A percentile compares a stretch with the other conserved stretches of the same genome.
Evolutionary conservation across 2,888 invertebrate genomes (phyloP).

Genomic region (Chrysolina americana): DNA sequence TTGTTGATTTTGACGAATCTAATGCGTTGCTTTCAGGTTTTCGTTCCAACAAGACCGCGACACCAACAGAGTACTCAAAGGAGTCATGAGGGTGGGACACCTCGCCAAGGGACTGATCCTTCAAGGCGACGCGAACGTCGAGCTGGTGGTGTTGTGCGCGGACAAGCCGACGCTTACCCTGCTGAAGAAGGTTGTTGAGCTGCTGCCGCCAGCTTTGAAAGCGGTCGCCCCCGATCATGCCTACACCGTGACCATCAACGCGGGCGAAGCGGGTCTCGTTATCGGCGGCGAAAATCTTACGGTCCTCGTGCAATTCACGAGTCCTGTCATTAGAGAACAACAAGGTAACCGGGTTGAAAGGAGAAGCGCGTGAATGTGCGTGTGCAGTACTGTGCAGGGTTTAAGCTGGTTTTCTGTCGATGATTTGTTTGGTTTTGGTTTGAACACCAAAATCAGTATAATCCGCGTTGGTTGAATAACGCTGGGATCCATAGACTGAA

Average conservation of each 20-base stretch:
- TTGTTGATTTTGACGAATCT: neutral
- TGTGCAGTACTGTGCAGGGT: constrained; percentile 67
- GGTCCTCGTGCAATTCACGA: constrained; percentile 92
- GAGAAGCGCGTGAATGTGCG: constrained; percentile 43
- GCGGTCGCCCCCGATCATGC: constrained; percentile 79
- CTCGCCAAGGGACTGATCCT: constrained; percentile 91
- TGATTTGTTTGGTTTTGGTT: constrained; percentile 57
- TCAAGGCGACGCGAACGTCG: constrained; percentile 90
- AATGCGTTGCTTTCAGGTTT: constrained; percentile 67
- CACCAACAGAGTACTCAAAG: constrained; percentile 85
- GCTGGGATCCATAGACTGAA: too few species aligned
- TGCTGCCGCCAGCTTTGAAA: constrained; percentile 85
- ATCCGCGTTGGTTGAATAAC: too few species aligned
- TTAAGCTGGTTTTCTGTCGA: constrained; percentile 65
- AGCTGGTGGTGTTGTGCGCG: constrained; percentile 94
- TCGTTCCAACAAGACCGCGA: constrained; percentile 78
- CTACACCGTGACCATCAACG: constrained; percentile 88
- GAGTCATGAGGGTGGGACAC: constrained; percentile 97
- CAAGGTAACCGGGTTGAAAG: constrained; percentile 71
- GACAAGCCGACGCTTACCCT: constrained; percentile 93
- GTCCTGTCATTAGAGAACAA: constrained; percentile 92
- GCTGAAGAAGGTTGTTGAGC: constrained; percentile 85
- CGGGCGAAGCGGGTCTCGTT: constrained; percentile 88
- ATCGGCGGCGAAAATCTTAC: constrained; percentile 86
- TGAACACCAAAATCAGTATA: neutral